These are phyloP conservation scores for Ormyrus pomaceus DNA, from an alignment of 2,888 invertebrate species.

Conservation along the genomic window DNA sequence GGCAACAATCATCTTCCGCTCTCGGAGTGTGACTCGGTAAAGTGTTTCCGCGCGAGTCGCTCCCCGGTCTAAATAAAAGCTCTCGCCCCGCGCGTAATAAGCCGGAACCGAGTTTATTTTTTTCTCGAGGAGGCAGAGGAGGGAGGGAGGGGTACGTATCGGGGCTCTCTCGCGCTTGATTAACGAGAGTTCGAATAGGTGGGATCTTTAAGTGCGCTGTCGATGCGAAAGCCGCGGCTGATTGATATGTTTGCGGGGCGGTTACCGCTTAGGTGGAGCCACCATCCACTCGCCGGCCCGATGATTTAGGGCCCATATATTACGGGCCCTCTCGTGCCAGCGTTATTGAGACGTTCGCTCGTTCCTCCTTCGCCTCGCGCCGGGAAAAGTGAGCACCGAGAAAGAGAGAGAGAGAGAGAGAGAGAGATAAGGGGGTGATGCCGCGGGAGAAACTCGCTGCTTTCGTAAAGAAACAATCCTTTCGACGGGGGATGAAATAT, in stretches of 20 bases:
- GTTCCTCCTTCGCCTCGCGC: background rate
- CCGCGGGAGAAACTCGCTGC: background rate
- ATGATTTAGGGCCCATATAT: constrained; percentile 76
- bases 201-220: constrained; percentile 63
- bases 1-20: constrained; percentile 7
- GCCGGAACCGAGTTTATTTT: constrained; percentile 20
- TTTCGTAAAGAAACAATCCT: constrained; percentile 43
- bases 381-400: constrained; percentile 23
- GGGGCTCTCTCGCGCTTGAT: constrained; percentile 61
- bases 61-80: constrained; percentile 12
- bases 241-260: constrained; percentile 75
- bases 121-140: background rate
- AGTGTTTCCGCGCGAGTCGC: constrained; percentile 42
- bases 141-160: background rate
- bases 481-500: constrained; percentile 39
- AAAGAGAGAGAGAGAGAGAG: background rate
- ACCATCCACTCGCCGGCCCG: constrained; percentile 66
- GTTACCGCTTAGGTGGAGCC: constrained; percentile 70
- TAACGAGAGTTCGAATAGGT: constrained; percentile 68
- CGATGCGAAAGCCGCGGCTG: constrained; percentile 60
- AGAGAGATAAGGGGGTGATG: constrained; percentile 1
- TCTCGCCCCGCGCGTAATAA: constrained; percentile 30
- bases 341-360: constrained; percentile 66
- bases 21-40: constrained; percentile 32
- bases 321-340: constrained; percentile 70